Evolutionary conservation across 1,140 invertebrate species (phyloP), one percentile per base, ranked within the genome.

Genomic region (Meloidogyne chitwoodi): DNA sequence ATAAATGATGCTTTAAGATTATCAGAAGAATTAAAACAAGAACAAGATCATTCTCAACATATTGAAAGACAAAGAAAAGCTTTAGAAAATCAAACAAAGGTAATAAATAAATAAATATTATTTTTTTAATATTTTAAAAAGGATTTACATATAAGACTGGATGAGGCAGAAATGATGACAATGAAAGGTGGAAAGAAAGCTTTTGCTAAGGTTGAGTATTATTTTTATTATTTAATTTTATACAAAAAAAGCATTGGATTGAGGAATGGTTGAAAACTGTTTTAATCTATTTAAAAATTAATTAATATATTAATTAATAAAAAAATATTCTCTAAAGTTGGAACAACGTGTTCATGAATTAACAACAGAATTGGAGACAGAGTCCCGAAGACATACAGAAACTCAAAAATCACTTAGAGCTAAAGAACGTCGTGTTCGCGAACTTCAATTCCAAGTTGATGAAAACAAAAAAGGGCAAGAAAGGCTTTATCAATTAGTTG

Each of bases 1-100:
- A 93, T 93, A 77, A 90, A 98, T 77, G 96, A 99, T 89, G 95
- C 95, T 81, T 93, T 95, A 81, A 91, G 95, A 88, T 91, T 99
- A 82, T 95, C 95, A 80, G 96, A 99, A 88, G 96, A 99, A 88
- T 92, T 99, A 82, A 92, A 95, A 88, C 94, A 95, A 81, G 96
- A 99, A 91, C 96, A 99, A 89, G 95, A 98, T 87, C 95, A 98
- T 89, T 93, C 95, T 83, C 92, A 94, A 88, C 94, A 93, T 81
- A 93, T 97, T 88, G 96, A 98, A 91, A 97, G 97, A 90, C 91
- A 96, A 87, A 93, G 95, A 88, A 98, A 98, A 90, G 93, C 93
- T 68, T 91, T 98, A 76, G 81, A 84, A 44, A 44, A 78, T 16
- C 83, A 83, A 67, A 68, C 83, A 89, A 98, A 98, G 70, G 74